Percentiles rank a stretch among this genome's conserved stretches.
Conservation (phyloP, 2,113 vertebrate species). For the Irena cyanogastra region DNA sequence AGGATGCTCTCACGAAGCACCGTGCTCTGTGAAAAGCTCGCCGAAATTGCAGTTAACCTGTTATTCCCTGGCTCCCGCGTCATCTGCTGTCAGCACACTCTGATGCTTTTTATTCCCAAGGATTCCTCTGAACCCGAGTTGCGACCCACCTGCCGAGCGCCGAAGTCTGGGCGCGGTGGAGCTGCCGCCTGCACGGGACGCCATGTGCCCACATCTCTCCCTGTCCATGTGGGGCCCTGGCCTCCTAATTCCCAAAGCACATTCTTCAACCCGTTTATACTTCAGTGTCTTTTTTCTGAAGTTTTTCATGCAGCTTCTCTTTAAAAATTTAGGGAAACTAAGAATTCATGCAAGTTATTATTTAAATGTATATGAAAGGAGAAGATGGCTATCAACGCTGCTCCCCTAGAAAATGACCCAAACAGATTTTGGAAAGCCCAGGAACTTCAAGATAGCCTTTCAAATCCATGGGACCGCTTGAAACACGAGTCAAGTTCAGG, state of each 20-base stretch:
- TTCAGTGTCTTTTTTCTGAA: rapidly evolving
- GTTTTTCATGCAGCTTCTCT: rapidly evolving
- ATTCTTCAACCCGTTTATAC: rapidly evolving
- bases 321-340: rapidly evolving
- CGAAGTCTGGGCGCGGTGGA: neutral
- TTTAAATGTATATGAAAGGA: rapidly evolving
- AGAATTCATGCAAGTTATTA: rapidly evolving
- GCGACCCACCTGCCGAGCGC: neutral
- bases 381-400: rapidly evolving
- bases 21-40: rapidly evolving
- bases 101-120: rapidly evolving
- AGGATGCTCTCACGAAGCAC: rapidly evolving
- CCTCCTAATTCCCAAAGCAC: rapidly evolving
- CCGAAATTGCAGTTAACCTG: neutral
- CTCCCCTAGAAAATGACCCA: rapidly evolving
- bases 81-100: neutral
- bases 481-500: neutral
- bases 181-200: neutral
- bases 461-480: rapidly evolving
- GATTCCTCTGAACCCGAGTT: neutral
- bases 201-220: neutral
- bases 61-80: neutral
- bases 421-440: rapidly evolving
- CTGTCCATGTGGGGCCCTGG: rapidly evolving
- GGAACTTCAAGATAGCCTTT: neutral